Conservation (phyloP, 2,888 invertebrate species). For the Lasioglossum calceatum region DNA sequence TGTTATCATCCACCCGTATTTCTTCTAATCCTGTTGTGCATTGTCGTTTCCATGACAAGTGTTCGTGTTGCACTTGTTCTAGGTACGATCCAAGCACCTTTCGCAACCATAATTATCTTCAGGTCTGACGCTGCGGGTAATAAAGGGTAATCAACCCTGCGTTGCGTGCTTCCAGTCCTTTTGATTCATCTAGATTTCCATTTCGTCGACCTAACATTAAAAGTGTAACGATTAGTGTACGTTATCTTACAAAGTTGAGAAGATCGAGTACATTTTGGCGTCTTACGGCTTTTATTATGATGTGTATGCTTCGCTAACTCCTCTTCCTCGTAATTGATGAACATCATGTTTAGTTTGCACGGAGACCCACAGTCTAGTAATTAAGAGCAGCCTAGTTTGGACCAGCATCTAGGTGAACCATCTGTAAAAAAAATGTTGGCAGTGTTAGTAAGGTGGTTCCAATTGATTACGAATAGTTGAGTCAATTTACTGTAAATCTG, state of each 20-base stretch:
- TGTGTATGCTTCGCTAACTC: neutral
- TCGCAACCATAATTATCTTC: neutral
- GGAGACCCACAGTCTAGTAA: neutral
- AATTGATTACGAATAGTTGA: neutral
- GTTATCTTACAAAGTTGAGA: neutral
- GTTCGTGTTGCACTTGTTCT: neutral
- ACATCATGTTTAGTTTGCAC: neutral
- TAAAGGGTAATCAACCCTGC: neutral
- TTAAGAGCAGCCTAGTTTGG: neutral
- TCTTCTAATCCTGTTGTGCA: neutral
- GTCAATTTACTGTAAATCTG: neutral
- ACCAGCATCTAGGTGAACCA: neutral
- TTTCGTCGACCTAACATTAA: neutral
- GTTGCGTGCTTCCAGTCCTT: neutral
- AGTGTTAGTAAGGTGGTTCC: neutral
- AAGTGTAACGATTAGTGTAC: neutral
- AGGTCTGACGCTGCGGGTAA: neutral
- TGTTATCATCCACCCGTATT: neutral
- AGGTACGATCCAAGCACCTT: neutral
- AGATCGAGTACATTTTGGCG: neutral
- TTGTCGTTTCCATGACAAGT: neutral
- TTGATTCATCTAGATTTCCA: neutral
- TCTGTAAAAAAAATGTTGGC: neutral
- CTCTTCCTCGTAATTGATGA: neutral
- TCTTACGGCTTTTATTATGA: neutral